Evolutionary conservation across 2,797 vertebrate genomes (phyloP).

Genomic region (Peromyscus attwateri): DNA sequence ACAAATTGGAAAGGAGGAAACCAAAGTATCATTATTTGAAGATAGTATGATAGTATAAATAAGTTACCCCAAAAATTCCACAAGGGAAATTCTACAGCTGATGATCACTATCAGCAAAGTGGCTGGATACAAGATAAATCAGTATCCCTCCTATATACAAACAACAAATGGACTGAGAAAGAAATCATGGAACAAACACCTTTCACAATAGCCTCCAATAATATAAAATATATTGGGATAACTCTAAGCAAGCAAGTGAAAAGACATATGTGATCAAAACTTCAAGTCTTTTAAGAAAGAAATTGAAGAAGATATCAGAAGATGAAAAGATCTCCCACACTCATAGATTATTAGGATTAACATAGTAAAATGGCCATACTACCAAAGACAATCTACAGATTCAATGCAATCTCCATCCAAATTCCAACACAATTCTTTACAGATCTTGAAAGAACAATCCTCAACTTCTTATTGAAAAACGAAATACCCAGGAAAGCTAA

Average conservation of each 20-base stretch:
- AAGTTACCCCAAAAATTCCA: neutral
- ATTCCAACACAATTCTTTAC: neutral
- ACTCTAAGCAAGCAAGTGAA: neutral
- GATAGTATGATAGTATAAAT: neutral
- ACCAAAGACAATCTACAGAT: neutral
- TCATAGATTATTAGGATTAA: neutral
- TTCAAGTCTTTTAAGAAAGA: neutral
- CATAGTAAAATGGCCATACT: neutral
- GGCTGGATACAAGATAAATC: neutral
- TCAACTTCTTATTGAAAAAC: neutral
- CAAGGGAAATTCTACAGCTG: neutral
- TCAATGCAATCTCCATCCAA: neutral
- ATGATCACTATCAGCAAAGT: neutral
- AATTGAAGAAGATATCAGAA: neutral
- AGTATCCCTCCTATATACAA: neutral
- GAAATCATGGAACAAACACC: neutral
- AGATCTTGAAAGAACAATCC: neutral
- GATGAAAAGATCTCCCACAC: neutral
- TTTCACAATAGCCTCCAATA: neutral
- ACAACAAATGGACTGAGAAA: neutral
- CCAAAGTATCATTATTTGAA: neutral
- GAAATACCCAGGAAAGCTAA: neutral
- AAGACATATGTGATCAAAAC: neutral
- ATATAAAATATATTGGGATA: neutral
- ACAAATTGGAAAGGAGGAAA: neutral